phyloP scores from a whole-genome alignment of 2,113 vertebrate species.

The Lamprologus callipterus region DNA sequence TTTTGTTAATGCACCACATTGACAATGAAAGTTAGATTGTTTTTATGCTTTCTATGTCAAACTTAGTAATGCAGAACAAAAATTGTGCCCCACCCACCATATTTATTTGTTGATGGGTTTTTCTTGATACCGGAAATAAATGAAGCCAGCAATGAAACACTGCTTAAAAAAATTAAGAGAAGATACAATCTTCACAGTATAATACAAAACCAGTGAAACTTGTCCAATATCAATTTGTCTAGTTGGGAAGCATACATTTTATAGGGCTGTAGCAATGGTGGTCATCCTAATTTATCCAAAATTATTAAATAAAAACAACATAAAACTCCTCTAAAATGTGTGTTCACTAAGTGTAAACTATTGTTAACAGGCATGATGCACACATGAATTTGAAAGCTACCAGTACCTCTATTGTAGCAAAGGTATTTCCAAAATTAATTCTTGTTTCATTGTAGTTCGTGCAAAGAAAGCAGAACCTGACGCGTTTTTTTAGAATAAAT shows the following conservation, averaged over 20 bases:
- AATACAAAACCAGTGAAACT: background rate
- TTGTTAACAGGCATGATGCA: conserved; percentile 79
- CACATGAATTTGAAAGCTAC: conserved; percentile 81
- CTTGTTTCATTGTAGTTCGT: conserved; percentile 80
- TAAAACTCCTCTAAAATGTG: conserved; percentile 73
- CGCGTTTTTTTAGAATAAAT: conserved; percentile 91
- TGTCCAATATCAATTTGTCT: background rate
- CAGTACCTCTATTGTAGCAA: conserved; percentile 77
- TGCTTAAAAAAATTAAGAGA: background rate
- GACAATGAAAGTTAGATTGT: background rate
- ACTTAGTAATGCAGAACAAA: background rate
- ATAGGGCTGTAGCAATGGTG: conserved; percentile 77
- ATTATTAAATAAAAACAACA: conserved; percentile 65
- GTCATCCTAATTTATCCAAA: conserved; percentile 74
- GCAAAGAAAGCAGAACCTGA: conserved; percentile 75
- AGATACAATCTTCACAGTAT: background rate
- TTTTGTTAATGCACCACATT: background rate
- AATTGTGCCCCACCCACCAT: background rate
- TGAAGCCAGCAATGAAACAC: background rate
- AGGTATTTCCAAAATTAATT: conserved; percentile 79
- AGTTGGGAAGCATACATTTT: background rate
- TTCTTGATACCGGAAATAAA: background rate
- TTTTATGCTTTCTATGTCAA: background rate
- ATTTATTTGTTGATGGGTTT: fast-evolving
- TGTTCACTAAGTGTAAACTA: conserved; percentile 51